These are phyloP conservation scores for Phymorhynchus buccinoides DNA, from an alignment of 1,140 invertebrate genomes.

Conservation along the genomic window DNA sequence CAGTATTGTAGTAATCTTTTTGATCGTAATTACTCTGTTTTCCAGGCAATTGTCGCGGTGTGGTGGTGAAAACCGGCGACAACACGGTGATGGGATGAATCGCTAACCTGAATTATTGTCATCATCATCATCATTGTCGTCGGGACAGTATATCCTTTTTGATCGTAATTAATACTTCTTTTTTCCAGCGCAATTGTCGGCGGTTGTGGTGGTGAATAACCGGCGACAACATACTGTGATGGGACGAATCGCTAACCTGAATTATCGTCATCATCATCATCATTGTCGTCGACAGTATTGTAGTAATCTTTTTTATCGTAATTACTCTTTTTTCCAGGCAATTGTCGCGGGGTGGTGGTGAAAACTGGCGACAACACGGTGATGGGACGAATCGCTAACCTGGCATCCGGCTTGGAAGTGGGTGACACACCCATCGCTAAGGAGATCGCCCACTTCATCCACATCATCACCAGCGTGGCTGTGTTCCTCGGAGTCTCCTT, in stretches of 20 bases:
- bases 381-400: conserved; percentile 98
- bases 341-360: conserved; percentile 94
- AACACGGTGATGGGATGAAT: conserved; percentile 99
- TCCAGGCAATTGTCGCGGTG: conserved; percentile 90
- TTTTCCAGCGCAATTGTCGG: conserved; percentile 89
- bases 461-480: conserved; percentile 97
- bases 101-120: conserved; percentile 94
- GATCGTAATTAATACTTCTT: too few species aligned
- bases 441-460: conserved; percentile 99
- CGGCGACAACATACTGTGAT: conserved; percentile 99
- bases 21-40: too few species aligned
- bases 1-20: too few species aligned
- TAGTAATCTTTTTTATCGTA: too few species aligned
- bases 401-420: conserved; percentile 95
- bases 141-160: too few species aligned
- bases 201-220: conserved; percentile 96
- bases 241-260: conserved; percentile 98
- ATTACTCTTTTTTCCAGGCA: too few species aligned
- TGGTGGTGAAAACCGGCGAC: conserved; percentile 97
- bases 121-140: too few species aligned
- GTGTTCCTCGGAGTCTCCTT: conserved; percentile 98
- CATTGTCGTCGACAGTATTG: too few species aligned
- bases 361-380: conserved; percentile 97
- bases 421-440: conserved; percentile 98
- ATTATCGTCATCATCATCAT: too few species aligned